Evolutionary conservation across 2,888 invertebrate genomes (phyloP), one percentile per base, ranked within the genome.

Genomic region (Agriotes lineatus): DNA sequence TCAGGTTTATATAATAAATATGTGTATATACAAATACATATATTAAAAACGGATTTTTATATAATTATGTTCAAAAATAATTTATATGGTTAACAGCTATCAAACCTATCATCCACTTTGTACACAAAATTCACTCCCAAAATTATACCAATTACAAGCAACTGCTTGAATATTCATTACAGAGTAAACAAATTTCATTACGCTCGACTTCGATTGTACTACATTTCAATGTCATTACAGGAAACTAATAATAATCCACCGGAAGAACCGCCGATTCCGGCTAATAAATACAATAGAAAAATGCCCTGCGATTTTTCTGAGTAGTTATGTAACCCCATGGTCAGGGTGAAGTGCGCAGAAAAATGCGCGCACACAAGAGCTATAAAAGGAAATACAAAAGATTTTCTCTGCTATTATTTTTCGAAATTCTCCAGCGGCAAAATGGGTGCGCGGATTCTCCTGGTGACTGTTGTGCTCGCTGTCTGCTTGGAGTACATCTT

Each of bases 281-380:
- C 58, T 68, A 68, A 50, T 67, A 59, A 39, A 35, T 30, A 50
- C 52, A 56, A 56, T 33, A 16, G 30, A 54, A 45, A 59, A 50
- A 61, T 61, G 22, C 45, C 52, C 50, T 30, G 18, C 1, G 19
- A 52, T 52, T 60, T 57, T 60, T 30, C 63, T 68, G 20, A 56
- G n/a, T n/a, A n/a, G 35, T 68, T 68, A 68, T 64, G 35, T 68
- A 68, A 68, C 35, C 58, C 52, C 68, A 68, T 57, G 63, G 68
- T 68, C 68, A 68, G 68, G 68, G 68, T 56, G 20, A 68, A 68
- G 19, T 52, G 68, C 68, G 63, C 60, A 59, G 22, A 42, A 58
- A 16, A 42, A 10, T 20, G 37, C 56, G 56, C 56, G 33, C 14
- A 20, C 25, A 10, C 12, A 20, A n/a, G 19, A 44, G 33, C 20